Evolutionary conservation across 2,888 invertebrate genomes (phyloP).

Genomic region (Drosophila nigricruria): DNA sequence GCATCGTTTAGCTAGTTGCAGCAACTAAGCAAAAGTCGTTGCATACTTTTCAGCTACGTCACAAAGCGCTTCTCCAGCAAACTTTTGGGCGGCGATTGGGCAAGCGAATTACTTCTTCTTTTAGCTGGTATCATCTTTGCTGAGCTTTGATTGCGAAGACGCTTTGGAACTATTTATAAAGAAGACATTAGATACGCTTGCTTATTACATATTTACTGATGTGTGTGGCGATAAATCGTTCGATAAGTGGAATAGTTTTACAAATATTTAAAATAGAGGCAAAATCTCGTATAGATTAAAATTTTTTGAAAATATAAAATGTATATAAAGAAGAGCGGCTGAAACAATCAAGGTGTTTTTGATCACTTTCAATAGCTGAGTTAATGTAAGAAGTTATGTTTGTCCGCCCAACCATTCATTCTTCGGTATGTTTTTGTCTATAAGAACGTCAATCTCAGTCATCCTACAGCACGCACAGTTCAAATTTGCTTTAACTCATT

Average conservation of each 20-base stretch:
- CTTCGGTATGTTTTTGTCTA: too few species aligned
- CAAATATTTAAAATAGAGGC: too few species aligned
- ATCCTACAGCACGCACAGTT: not conserved
- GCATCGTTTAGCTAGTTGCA: constrained; percentile 9
- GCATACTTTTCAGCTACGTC: constrained; percentile 17
- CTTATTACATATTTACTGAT: not conserved
- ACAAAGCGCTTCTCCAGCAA: not conserved
- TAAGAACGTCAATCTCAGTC: not conserved
- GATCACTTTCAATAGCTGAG: not conserved
- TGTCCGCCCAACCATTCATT: not conserved
- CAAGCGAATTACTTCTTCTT: not conserved
- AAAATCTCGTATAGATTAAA: too few species aligned
- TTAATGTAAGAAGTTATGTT: not conserved
- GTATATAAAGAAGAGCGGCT: too few species aligned
- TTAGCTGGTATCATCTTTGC: not conserved
- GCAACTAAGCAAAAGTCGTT: not conserved
- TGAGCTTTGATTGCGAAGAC: not conserved
- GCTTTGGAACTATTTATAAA: not conserved
- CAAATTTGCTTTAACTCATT: not conserved
- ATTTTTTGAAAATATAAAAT: too few species aligned
- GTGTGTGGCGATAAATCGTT: too few species aligned
- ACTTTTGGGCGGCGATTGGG: constrained; percentile 31
- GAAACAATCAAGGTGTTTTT: too few species aligned
- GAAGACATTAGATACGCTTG: not conserved
- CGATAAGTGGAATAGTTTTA: too few species aligned